phyloP scores from a whole-genome alignment of 2,113 vertebrate genomes.

The Cebus imitator region DNA sequence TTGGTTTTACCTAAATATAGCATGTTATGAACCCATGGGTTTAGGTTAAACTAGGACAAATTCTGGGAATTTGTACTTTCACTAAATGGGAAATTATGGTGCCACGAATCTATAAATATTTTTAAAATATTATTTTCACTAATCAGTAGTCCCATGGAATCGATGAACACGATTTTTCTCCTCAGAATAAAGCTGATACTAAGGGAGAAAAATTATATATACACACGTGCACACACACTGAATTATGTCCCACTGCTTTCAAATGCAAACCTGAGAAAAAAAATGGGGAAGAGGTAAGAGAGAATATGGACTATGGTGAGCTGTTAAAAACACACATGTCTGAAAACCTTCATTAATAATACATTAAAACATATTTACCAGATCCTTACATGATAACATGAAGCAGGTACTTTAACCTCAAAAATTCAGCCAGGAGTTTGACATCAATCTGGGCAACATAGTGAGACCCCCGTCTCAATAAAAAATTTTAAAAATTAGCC shows the following conservation, averaged over 20 bases:
- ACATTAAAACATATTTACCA: conserved; percentile 49
- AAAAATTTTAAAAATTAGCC: no score
- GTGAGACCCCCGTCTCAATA: no score
- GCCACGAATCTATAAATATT: neutral
- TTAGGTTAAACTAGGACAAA: conserved; percentile 34
- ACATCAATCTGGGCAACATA: no score
- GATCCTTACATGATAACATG: neutral
- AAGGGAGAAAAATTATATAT: neutral
- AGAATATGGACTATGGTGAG: neutral
- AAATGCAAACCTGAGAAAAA: conserved; percentile 40
- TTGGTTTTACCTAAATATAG: conserved; percentile 26
- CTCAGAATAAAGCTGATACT: neutral
- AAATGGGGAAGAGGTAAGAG: neutral
- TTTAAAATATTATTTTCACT: neutral
- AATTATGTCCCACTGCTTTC: conserved; percentile 54
- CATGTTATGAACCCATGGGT: neutral
- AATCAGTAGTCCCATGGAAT: conserved; percentile 12
- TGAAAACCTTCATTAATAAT: conserved; percentile 45
- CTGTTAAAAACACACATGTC: neutral
- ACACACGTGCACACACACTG: neutral
- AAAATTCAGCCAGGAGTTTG: neutral
- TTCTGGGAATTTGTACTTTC: neutral
- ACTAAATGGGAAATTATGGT: neutral
- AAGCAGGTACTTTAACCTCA: neutral
- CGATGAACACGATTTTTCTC: neutral